Percentiles rank a stretch among this genome's conserved stretches.
These are phyloP conservation scores for Heterodera carotae DNA, from an alignment of 1,140 invertebrate species.

Conservation along the genomic window DNA sequence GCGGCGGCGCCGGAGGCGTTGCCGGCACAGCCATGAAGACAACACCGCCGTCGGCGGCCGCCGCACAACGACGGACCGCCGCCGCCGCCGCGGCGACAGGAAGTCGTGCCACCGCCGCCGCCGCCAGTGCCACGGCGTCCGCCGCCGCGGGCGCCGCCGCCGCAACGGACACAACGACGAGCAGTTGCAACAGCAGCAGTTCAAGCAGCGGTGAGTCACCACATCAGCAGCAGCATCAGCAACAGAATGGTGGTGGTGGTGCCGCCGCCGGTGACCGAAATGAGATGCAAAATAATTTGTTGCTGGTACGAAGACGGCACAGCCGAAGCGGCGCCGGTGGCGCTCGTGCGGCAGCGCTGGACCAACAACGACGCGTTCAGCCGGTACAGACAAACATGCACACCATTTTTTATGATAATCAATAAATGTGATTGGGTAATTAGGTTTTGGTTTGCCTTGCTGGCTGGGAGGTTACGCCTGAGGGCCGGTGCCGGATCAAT, in stretches of 20 bases:
- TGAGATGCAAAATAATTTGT: neutral
- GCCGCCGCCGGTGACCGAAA: neutral
- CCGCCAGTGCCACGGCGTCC: no score
- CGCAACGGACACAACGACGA: neutral
- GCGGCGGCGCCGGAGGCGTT: neutral
- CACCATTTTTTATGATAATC: neutral
- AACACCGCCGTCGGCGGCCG: no score
- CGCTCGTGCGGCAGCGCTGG: neutral
- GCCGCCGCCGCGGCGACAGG: no score
- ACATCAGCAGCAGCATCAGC: neutral
- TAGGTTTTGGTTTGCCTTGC: no score
- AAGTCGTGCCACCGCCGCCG: no score
- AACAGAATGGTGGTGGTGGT: neutral
- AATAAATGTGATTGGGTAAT: no score
- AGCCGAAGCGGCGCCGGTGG: neutral
- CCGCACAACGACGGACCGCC: neutral
- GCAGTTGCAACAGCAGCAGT: neutral
- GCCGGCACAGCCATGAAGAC: no score
- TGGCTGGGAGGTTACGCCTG: no score
- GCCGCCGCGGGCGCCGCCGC: no score
- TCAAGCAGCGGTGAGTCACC: neutral
- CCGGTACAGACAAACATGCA: neutral
- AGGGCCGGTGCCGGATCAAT: no score
- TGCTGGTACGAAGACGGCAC: conserved; percentile 8
- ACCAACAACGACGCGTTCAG: neutral